These are phyloP conservation scores for Kradibia gibbosae DNA, from an alignment of 1,140 invertebrate species.

Conservation along the genomic window DNA sequence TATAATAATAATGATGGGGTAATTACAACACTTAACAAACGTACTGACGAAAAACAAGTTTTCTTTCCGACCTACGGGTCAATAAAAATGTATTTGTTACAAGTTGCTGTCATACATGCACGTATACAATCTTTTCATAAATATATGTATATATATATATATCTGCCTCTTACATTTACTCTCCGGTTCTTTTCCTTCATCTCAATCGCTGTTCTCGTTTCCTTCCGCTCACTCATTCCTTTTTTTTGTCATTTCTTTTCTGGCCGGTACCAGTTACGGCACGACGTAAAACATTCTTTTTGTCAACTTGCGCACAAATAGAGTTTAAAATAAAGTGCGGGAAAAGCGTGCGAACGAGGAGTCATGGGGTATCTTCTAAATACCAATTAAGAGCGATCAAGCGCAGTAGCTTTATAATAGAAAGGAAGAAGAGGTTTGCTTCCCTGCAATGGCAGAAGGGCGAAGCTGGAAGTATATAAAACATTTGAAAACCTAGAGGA, in stretches of 20 bases:
- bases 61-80: too few species aligned
- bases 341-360: background rate
- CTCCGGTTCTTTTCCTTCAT: background rate
- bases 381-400: conserved; percentile 24
- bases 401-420: background rate
- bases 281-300: background rate
- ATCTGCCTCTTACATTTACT: background rate
- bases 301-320: background rate
- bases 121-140: too few species aligned
- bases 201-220: background rate
- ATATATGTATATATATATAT: too few species aligned
- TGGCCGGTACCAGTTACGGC: background rate
- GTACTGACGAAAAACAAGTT: too few species aligned
- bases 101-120: too few species aligned
- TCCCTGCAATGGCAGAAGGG: conserved; percentile 28
- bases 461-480: background rate
- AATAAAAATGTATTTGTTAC: too few species aligned
- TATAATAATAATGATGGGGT: too few species aligned
- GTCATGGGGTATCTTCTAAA: conserved; percentile 4
- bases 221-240: background rate
- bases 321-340: conserved; percentile 22
- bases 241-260: background rate
- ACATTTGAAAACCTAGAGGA: too few species aligned
- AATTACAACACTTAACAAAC: too few species aligned
- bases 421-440: background rate